Evolutionary conservation across 1,140 invertebrate species (phyloP).

Genomic region (Potamilus streckersoni): DNA sequence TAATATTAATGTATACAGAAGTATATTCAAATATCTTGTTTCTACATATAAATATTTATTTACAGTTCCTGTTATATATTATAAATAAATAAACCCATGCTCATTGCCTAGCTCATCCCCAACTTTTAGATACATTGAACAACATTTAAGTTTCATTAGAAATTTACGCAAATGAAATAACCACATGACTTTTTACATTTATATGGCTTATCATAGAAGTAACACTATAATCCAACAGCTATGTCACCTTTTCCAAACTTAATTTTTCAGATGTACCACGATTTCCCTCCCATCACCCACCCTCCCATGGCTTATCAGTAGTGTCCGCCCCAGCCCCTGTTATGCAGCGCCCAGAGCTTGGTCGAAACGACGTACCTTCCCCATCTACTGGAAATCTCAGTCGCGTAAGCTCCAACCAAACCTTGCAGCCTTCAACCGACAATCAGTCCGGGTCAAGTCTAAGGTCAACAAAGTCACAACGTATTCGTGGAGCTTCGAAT

Average conservation of each 20-base stretch:
- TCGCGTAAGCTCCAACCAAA: constrained; percentile 24
- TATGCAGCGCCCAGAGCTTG: constrained; percentile 44
- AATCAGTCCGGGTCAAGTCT: constrained; percentile 18
- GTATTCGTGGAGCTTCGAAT: constrained; percentile 52
- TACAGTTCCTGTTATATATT: no score
- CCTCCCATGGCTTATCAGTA: constrained; percentile 51
- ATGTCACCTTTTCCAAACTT: neutral
- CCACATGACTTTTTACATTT: no score
- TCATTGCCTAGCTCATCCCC: no score
- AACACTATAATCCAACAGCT: no score
- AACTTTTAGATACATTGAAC: no score
- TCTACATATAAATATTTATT: no score
- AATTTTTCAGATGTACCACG: constrained; percentile 33
- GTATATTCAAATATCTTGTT: no score
- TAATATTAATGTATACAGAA: no score
- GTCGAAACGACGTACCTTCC: constrained; percentile 3
- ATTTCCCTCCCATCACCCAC: constrained; percentile 30
- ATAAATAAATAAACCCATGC: no score
- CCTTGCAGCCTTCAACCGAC: constrained; percentile 16
- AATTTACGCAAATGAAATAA: no score
- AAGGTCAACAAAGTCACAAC: constrained; percentile 48
- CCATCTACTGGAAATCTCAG: constrained; percentile 18
- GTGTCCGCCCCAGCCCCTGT: constrained; percentile 62
- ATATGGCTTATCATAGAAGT: no score
- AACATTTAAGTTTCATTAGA: no score